Evolutionary conservation across 2,888 invertebrate species (phyloP), one percentile per base, ranked within the genome.

Genomic region (Uropetala carovei): DNA sequence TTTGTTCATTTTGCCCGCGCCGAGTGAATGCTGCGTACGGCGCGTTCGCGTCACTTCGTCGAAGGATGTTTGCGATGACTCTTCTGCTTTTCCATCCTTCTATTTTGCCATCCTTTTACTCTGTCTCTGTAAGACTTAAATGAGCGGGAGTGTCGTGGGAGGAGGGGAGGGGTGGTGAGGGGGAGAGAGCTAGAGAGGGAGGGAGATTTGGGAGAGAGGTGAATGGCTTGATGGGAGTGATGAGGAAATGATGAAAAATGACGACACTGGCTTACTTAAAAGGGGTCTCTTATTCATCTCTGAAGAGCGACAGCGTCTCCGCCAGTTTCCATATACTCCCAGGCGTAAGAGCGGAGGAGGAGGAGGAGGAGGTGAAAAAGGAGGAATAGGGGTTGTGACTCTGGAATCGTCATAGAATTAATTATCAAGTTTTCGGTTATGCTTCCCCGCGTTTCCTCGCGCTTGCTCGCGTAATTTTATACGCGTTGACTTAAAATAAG

Each of bases 221-320:
- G 7, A 58, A 84, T 7, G 86, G 30, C 60, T 13, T 18, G 43
- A 30, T 30, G 30, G 86, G 64, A 89, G 89, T 89, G 89, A 89
- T 89, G 89, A 56, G 89, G 64, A 89, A 89, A 89, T 89, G 89
- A 89, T 89, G 89, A 89, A 89, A 89, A 89, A 89, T 89, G 89
- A 89, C 89, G 89, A 68, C 43, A n/a, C 89, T 89, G 89, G 89
- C 64, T 89, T 89, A 89, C 89, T 89, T 89, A 89, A 89, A 58
- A 89, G 89, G 89, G 89, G 60, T 64, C 89, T 64, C 64, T 64
- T 43, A 64, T 89, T 64, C 30, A 43, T 43, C 64, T 89, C 64
- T 60, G 89, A 89, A 64, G 30, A 64, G 18, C 64, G 64, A n/a
- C 43, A n/a, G 14, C 64, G 30, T 68, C 64, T 18, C 85, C 64